These are phyloP conservation scores for Graphium colonna DNA, from an alignment of 2,888 invertebrate species.

Conservation along the genomic window DNA sequence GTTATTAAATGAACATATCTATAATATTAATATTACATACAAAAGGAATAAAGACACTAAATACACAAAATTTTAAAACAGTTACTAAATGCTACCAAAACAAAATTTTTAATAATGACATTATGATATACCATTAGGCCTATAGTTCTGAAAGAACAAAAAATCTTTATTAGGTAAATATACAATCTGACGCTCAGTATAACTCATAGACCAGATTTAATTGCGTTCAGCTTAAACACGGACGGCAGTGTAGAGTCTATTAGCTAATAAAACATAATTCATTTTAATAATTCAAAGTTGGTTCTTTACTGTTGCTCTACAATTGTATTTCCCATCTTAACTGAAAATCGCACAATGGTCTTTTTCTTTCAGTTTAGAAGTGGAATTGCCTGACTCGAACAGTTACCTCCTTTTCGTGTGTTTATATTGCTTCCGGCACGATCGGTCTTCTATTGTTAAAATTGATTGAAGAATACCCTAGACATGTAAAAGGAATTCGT, in stretches of 20 bases:
- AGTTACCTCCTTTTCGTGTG: slow-evolving; percentile 59
- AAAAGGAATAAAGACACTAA: too few relatives aligned
- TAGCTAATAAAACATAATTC: slow-evolving; percentile 63
- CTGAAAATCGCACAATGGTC: slow-evolving; percentile 26
- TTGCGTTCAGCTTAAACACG: slow-evolving; percentile 22
- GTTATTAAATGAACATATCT: too few relatives aligned
- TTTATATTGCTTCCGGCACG: slow-evolving; percentile 35
- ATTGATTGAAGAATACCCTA: slow-evolving; percentile 3
- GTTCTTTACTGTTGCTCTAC: slow-evolving; percentile 39
- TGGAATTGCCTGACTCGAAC: slow-evolving; percentile 54
- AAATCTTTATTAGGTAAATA: too few relatives aligned
- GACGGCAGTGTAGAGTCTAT: slow-evolving; percentile 39
- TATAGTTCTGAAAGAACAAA: too few relatives aligned
- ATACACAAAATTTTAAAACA: too few relatives aligned
- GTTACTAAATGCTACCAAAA: too few relatives aligned
- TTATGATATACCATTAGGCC: too few relatives aligned
- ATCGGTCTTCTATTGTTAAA: slow-evolving; percentile 37
- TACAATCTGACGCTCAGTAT: too few relatives aligned
- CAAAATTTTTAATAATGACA: too few relatives aligned
- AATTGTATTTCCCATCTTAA: slow-evolving; percentile 35
- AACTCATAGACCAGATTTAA: too few relatives aligned
- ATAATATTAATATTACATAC: too few relatives aligned
- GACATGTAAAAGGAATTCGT: not conserved
- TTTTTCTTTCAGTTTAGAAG: slow-evolving; percentile 45
- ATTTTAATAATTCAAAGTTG: slow-evolving; percentile 60